Evolutionary conservation across 2,888 invertebrate species (phyloP).

Genomic region (Psococerastis gibbosa): DNA sequence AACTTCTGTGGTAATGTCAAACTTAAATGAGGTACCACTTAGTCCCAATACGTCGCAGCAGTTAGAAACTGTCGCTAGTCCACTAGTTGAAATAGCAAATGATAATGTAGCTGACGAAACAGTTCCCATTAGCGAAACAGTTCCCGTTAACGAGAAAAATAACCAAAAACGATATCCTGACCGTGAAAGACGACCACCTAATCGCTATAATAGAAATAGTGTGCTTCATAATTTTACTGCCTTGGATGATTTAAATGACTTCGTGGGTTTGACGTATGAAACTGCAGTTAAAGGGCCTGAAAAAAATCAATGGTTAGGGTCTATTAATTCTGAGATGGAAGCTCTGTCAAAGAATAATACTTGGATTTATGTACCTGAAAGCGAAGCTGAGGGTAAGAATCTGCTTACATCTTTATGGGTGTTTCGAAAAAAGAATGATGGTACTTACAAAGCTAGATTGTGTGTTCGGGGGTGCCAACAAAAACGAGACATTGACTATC

Average conservation of each 20-base stretch:
- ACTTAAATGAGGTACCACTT: too few relatives aligned
- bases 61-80: too few relatives aligned
- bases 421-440: not conserved
- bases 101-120: not conserved
- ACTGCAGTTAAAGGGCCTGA: not conserved
- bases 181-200: not conserved
- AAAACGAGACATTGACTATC: slow-evolving; percentile 17
- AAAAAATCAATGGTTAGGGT: not conserved
- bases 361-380: not conserved
- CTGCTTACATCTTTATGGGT: slow-evolving; percentile 1
- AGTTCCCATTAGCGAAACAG: not conserved
- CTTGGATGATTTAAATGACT: not conserved
- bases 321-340: not conserved
- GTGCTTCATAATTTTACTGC: not conserved
- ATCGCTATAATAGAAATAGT: not conserved
- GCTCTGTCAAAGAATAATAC: not conserved
- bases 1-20: too few relatives aligned
- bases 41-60: too few relatives aligned
- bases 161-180: not conserved
- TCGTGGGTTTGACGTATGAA: not conserved
- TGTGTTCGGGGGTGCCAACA: slow-evolving; percentile 16
- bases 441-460: slow-evolving; percentile 1
- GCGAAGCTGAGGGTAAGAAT: not conserved
- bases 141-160: not conserved
- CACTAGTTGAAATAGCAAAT: not conserved